Base-by-base conservation (phyloP, 2,797 vertebrate genomes). In the Caiman crocodilus region DNA sequence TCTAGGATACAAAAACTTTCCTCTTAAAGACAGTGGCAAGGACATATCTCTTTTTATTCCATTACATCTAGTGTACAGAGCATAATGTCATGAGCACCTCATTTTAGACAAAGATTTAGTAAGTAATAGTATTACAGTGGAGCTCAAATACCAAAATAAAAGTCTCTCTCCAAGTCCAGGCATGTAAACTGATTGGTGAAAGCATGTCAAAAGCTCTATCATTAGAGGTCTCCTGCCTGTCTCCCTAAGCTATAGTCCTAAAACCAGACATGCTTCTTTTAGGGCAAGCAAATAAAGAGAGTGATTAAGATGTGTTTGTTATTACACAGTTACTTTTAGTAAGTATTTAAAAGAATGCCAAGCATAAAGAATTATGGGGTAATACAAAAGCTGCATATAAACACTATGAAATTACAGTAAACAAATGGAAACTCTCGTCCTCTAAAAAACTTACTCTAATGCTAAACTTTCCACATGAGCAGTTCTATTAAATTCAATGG, bases 261-360 rank as follows among this genome's bases (percentile, higher is more conserved):
- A 91, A 93, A 69, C 56, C 8, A 81, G 56, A 35, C 64, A 80
- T 75, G 67, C 11, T 77, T 78, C 80, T 83, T 84, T 28, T 14
- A 89, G 14, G 0, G 23, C 71, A 95, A 94, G 67, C 30, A 93
- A 92, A 4, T 82, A 64, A 90, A 94, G 32, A 84, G 67, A 57
- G 75, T 87, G 90, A 92, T 73, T 11, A 76, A 28, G 69, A 84
- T 92, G 85, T n/a, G 76, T 3, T 50, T 17, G 25, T 55, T 79
- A 90, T 67, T 86, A 57, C 87, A 90, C 17, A 94, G 67, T 75
- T 76, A 75, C 20, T 63, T 94, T 81, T 90, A 86, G 50, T 73
- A 95, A 90, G 89, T 55, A 75, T 83, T 80, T 95, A 76, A 90
- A 57, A 26, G 63, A 80, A 95, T 95, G 67, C 63, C 92, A 91